Percentiles rank a stretch among this genome's conserved stretches.
Evolutionary conservation across 2,888 invertebrate genomes (phyloP).

Genomic region (Trilocha varians): DNA sequence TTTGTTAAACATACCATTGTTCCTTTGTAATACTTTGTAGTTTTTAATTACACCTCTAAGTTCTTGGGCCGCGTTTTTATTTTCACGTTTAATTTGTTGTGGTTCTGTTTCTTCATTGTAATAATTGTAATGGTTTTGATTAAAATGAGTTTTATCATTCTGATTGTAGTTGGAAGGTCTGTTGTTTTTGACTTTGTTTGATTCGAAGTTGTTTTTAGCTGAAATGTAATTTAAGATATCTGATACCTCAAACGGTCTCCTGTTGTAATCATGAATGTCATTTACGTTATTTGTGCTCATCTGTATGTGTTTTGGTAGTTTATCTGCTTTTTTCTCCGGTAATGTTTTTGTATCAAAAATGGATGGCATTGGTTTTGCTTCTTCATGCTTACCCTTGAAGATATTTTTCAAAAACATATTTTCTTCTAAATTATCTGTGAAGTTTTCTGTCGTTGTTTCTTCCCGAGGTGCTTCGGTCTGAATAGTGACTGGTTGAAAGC

Average conservation of each 20-base stretch:
- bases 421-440: slow-evolving; percentile 36
- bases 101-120: slow-evolving; percentile 24
- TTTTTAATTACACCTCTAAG: slow-evolving; percentile 54
- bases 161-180: slow-evolving; percentile 29
- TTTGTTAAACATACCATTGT: slow-evolving; percentile 32
- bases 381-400: slow-evolving; percentile 25
- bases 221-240: slow-evolving; percentile 52
- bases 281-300: slow-evolving; percentile 33
- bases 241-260: slow-evolving; percentile 42
- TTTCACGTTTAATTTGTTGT: slow-evolving; percentile 24
- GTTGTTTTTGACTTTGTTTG: slow-evolving; percentile 41
- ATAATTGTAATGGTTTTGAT: slow-evolving; percentile 24
- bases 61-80: slow-evolving; percentile 37
- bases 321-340: slow-evolving; percentile 31
- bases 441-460: slow-evolving; percentile 24
- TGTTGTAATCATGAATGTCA: slow-evolving; percentile 33
- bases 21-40: slow-evolving; percentile 59
- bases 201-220: slow-evolving; percentile 54
- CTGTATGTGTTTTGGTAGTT: slow-evolving; percentile 34
- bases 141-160: slow-evolving; percentile 29
- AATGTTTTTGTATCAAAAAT: slow-evolving; percentile 18
- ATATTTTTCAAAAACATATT: slow-evolving; percentile 56
- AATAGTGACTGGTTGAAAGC: slow-evolving; percentile 24
- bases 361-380: slow-evolving; percentile 11
- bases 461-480: slow-evolving; percentile 15